Conservation (phyloP, 2,113 vertebrate genomes). For the Octodon degus region DNA sequence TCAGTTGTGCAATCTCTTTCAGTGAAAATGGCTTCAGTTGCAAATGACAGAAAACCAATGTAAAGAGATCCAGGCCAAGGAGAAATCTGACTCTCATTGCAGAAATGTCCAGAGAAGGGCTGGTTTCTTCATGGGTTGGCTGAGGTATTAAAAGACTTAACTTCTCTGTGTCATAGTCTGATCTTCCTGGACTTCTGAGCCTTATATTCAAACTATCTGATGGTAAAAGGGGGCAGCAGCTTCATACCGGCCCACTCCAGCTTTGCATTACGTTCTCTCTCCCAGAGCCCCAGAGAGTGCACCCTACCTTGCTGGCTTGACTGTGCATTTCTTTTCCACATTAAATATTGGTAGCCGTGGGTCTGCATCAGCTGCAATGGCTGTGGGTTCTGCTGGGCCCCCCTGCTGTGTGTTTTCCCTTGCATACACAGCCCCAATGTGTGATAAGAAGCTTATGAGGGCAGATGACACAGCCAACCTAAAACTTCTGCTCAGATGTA, state of each 20-base stretch:
- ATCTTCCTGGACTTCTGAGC: neutral
- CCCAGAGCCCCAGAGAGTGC: fast-evolving
- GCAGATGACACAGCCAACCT: neutral
- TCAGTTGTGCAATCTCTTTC: neutral
- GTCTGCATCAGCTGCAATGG: too few species aligned
- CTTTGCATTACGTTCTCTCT: neutral
- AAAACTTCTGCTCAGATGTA: neutral
- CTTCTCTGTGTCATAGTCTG: neutral
- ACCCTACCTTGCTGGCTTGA: neutral
- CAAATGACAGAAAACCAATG: neutral
- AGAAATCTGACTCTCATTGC: neutral
- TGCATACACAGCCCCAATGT: neutral
- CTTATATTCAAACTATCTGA: neutral
- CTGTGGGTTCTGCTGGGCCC: neutral
- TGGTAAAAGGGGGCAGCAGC: neutral
- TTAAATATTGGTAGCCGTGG: neutral
- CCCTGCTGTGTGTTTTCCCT: neutral
- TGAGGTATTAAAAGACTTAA: neutral
- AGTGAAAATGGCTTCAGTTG: neutral
- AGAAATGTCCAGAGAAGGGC: neutral
- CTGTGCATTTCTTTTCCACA: neutral
- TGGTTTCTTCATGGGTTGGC: neutral
- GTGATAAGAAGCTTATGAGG: neutral
- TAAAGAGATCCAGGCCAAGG: neutral
- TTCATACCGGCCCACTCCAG: neutral